Conservation (phyloP, 2,113 vertebrate species). For the Microcebus tavaratra region DNA sequence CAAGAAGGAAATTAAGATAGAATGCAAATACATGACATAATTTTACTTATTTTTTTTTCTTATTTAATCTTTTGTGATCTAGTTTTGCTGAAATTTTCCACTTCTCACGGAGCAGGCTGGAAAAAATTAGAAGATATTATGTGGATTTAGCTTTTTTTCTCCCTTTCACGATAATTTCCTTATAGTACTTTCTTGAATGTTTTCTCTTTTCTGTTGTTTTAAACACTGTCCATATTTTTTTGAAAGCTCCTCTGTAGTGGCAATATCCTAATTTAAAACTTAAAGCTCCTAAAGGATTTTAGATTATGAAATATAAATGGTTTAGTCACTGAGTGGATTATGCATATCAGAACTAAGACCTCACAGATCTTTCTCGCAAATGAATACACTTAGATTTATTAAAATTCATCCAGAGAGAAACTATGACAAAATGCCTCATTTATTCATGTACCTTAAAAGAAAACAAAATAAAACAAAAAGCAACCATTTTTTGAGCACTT, state of each 20-base stretch:
- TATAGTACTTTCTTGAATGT: background rate
- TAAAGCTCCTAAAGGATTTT: background rate
- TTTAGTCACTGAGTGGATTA: background rate
- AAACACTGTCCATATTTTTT: constrained; percentile 43
- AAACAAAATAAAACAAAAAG: constrained; percentile 19
- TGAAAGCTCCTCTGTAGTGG: background rate
- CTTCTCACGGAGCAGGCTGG: background rate
- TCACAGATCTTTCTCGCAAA: background rate
- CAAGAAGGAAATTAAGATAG: background rate
- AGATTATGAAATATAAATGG: background rate
- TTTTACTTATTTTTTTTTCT: background rate
- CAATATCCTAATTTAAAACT: background rate
- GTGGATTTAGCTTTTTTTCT: background rate
- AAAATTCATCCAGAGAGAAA: constrained; percentile 14
- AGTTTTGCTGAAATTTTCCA: background rate
- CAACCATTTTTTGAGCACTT: background rate
- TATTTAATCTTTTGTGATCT: background rate
- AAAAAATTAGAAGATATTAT: background rate
- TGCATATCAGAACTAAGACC: background rate
- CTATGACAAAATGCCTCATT: background rate
- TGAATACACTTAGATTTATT: background rate
- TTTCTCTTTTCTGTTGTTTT: constrained; percentile 35
- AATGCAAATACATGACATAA: background rate
- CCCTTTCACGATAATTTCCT: background rate
- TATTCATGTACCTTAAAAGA: background rate